Conservation (phyloP, 2,113 vertebrate species). For the Dasyornis broadbenti region DNA sequence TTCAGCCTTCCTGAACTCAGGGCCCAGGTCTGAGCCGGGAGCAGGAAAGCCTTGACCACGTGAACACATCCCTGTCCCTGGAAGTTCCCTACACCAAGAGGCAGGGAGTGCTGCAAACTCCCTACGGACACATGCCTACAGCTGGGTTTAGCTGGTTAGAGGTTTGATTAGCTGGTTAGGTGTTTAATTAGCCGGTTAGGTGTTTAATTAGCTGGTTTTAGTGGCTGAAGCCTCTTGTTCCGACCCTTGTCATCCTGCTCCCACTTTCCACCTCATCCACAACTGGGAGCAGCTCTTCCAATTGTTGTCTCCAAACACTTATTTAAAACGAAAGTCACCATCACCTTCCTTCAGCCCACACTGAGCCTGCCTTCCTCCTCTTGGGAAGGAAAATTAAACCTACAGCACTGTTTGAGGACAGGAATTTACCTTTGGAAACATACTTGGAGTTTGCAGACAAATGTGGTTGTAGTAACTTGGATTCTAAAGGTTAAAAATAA, state of each 20-base stretch:
- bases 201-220: not conserved
- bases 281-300: not conserved
- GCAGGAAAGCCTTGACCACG: not conserved
- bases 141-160: not conserved
- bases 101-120: not conserved
- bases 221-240: not conserved
- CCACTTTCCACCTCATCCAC: not conserved
- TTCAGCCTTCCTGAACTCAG: not conserved
- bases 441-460: not conserved
- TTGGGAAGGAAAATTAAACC: not conserved
- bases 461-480: not conserved
- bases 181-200: not conserved
- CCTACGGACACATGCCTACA: not conserved
- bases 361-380: not conserved
- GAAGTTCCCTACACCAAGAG: not conserved
- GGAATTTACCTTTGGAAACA: not conserved
- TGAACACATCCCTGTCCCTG: not conserved
- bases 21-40: not conserved
- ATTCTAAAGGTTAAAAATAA: not conserved
- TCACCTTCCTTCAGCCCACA: not conserved
- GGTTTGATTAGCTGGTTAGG: not conserved
- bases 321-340: not conserved
- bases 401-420: not conserved
- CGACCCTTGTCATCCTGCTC: not conserved
- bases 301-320: not conserved